Conservation (phyloP, 2,113 vertebrate species). For the Butorides virescens region DNA sequence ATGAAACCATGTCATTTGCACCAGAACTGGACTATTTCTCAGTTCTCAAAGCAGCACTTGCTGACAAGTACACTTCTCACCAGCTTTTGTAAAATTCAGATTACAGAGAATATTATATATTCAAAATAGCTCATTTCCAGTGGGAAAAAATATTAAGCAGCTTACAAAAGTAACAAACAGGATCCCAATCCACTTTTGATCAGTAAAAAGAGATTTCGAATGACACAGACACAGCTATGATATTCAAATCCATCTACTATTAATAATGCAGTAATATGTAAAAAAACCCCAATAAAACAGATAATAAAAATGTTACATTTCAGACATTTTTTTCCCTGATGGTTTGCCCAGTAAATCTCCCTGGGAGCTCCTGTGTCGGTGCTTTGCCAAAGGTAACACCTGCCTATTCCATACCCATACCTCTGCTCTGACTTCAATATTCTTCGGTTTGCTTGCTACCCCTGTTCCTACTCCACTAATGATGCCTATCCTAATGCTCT, state of each 20-base stretch:
- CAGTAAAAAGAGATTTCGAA: background rate
- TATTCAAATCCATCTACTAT: background rate
- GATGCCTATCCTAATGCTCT: background rate
- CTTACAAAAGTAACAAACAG: background rate
- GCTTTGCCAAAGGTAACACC: background rate
- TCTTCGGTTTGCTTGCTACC: background rate
- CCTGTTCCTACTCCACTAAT: background rate
- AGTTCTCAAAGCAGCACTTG: background rate
- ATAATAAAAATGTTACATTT: background rate
- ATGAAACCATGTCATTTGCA: background rate
- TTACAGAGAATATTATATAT: background rate
- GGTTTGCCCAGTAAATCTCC: background rate
- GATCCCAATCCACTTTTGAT: background rate
- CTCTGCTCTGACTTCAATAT: background rate
- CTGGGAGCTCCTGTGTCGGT: background rate
- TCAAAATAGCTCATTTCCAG: background rate
- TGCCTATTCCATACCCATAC: background rate
- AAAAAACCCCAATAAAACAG: background rate
- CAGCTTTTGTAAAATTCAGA: background rate
- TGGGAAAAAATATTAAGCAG: background rate
- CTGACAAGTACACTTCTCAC: background rate
- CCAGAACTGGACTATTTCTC: background rate
- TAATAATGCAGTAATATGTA: background rate
- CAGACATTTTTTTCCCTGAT: rapidly evolving
- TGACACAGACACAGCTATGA: background rate